phyloP scores from a whole-genome alignment of 2,888 invertebrate species.

The Epicampocera succincta region DNA sequence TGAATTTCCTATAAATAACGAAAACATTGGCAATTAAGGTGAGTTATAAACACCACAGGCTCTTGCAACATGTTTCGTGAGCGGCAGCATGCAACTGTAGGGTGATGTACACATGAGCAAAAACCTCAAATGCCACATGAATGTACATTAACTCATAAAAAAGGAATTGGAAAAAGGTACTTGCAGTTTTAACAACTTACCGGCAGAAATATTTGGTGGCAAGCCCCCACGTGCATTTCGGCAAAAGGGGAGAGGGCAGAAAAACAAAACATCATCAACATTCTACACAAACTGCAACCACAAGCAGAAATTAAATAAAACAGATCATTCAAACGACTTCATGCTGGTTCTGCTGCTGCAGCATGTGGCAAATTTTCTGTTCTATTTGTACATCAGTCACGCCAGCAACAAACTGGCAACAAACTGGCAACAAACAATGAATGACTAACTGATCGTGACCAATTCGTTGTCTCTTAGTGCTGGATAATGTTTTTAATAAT shows the following conservation, averaged over 20 bases:
- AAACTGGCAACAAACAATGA: conserved; percentile 64
- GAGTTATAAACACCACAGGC: not conserved
- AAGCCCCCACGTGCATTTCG: conserved; percentile 64
- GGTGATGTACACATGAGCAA: conserved; percentile 2
- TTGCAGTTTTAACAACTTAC: conserved; percentile 44
- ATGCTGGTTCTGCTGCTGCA: conserved; percentile 44
- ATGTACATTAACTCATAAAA: not conserved
- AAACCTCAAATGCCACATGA: conserved; percentile 33
- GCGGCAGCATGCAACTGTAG: conserved; percentile 48
- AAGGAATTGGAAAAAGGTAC: not conserved
- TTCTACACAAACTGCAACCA: conserved; percentile 36
- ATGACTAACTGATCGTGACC: conserved; percentile 70
- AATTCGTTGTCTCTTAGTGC: conserved; percentile 64
- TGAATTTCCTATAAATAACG: conserved; percentile 29
- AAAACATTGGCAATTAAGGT: not conserved
- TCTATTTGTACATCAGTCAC: conserved; percentile 64
- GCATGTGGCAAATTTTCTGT: conserved; percentile 61
- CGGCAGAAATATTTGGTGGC: conserved; percentile 45
- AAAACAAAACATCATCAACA: not conserved
- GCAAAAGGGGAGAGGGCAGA: not conserved
- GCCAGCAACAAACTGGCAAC: conserved; percentile 54
- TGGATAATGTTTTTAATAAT: conserved; percentile 41
- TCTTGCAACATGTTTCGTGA: conserved; percentile 31
- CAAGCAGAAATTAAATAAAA: conserved; percentile 50
- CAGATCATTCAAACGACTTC: conserved; percentile 60